Base-by-base conservation (phyloP, 2,113 vertebrate species). In the Misgurnus mizolepis region DNA sequence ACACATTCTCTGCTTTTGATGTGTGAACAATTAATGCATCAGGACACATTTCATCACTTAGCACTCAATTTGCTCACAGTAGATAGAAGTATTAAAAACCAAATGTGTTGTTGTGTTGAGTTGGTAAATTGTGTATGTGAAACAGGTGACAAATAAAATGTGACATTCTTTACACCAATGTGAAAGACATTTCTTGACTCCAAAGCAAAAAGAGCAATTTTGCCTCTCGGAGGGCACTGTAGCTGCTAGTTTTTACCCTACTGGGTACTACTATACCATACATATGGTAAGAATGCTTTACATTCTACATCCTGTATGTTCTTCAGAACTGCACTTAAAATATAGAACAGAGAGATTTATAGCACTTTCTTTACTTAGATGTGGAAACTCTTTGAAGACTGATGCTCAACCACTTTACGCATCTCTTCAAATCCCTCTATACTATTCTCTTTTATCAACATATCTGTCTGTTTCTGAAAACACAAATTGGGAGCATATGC, bases 331-430 rank as follows among this genome's bases (percentile, higher is more conserved):
- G 10, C 17, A 50, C 9, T 66, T 66, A 27, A 76, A 76, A 76
- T 40, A 76, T n/a, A 76, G 34, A 18, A 41, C 74, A 76, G 45
- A 76, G 9, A 76, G 45, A 76, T 76, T 41, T 40, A 76, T 18
- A 40, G 12, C 60, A 53, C 45, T 39, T 60, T 39, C 3, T 11
- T 27, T 61, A 50, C 73, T 50, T 45, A 60, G 40, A 74, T 41
- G 50, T 6, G 49, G 17, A 73, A 73, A 12, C n/a, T 34, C 41
- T 75, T 75, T 75, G 72, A 75, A 75, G 43, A 75, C 39, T 0
- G n/a, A 49, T 62, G 7, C 58, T 64, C 56, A 73, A 17, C 40
- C 72, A 34, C 72, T 62, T 74, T 60, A 60, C 55, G 18, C 55
- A 12, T 73, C 4, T 74, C 41, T 56, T 56, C 15, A 56, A 56